Base-by-base conservation (phyloP, 2,113 vertebrate species). In the Pelecanoides urinatrix region DNA sequence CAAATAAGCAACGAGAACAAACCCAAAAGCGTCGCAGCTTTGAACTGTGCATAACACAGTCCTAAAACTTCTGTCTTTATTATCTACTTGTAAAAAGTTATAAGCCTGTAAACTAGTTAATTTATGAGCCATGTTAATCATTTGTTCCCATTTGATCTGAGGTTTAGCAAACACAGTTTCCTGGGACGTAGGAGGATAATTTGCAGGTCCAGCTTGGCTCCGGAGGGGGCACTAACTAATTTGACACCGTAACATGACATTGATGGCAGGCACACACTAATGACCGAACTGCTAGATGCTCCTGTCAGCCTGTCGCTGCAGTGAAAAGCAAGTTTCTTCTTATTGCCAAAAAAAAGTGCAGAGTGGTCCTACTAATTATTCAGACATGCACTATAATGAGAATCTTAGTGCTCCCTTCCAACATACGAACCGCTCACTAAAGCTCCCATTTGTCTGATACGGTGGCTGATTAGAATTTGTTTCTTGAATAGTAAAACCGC, bases 21-120 rank as follows among this genome's bases (percentile, higher is more conserved):
- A n/a, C 6, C 16, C 38, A 19, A 47, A 82, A 72, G 6, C 72
- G 70, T 92, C 89, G 23, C 42, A 38, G 90, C 87, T 78, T 86
- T 88, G 89, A 93, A 90, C 52, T 44, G 73, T 87, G 87, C 76
- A 47, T 55, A 87, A 55, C 80, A 52, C 29, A 72, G 71, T 8
- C 34, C 73, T 86, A 92, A 97, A 97, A 97, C 78, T 97, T 97
- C 94, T 91, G 81, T 92, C 97, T 97, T 97, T 97, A 96, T 97
- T 95, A 96, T 98, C 98, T 92, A 96, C 96, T 97, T 97, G 96
- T 97, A 98, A 98, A 98, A 98, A 97, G 96, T 98, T 98, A 96
- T 90, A 97, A 96, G 97, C 95, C 96, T 92, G 96, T 98, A 98
- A 98, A 97, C 96, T 95, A 97, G 92, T 96, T 97, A 96, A 98